Conservation (phyloP, 2,113 vertebrate genomes). For the Ameiurus melas region DNA sequence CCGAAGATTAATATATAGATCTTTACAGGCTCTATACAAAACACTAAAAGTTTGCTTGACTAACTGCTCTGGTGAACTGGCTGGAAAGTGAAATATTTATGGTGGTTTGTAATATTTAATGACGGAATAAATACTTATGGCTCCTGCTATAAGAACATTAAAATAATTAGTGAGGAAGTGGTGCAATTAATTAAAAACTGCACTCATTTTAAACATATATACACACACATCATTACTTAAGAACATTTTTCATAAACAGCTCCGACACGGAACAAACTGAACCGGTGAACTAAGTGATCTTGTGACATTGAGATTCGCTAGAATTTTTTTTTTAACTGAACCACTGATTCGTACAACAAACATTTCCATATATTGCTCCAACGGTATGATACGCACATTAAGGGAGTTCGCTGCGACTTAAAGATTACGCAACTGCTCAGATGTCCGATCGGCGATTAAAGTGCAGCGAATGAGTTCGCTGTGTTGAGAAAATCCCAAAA, state of each 20-base stretch:
- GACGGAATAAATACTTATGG: not conserved
- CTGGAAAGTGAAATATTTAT: not conserved
- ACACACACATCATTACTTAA: too few species aligned
- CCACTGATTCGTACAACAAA: not conserved
- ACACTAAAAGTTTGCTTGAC: not conserved
- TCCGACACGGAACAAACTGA: not conserved
- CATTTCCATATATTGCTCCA: not conserved
- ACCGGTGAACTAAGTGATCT: not conserved
- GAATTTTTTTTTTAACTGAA: not conserved
- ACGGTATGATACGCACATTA: not conserved
- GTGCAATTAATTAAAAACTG: not conserved
- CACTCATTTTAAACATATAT: not conserved
- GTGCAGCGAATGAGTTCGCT: not conserved
- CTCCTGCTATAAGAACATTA: not conserved
- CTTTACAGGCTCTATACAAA: not conserved
- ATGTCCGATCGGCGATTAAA: not conserved
- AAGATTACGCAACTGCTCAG: not conserved
- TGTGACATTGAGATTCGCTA: too few species aligned
- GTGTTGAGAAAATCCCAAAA: not conserved
- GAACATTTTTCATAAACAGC: not conserved
- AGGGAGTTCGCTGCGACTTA: not conserved
- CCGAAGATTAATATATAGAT: not conserved
- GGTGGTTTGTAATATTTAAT: not conserved
- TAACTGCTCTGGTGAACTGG: not conserved
- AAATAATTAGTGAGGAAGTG: not conserved